Base-by-base conservation (phyloP, 2,797 vertebrate species). In the Epinephelus awoara region DNA sequence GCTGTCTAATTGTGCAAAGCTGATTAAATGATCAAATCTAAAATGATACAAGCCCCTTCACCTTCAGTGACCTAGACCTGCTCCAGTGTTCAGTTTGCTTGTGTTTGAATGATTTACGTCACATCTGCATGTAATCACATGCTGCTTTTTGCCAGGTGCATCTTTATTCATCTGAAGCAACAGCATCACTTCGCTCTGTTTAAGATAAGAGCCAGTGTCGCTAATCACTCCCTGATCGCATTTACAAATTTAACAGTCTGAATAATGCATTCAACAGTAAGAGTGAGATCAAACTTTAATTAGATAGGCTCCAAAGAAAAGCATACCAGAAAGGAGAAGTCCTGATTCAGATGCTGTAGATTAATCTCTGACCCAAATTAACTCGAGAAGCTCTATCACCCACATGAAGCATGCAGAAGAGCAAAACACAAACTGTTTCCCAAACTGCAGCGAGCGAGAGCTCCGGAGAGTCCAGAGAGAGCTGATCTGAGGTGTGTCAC, bases 21-120 rank as follows among this genome's bases (percentile, higher is more conserved):
- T 62, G 66, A 69, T 76, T 62, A 62, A 49, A 67, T 29, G 17
- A 44, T 52, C 8, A 57, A 61, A 44, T 23, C 40, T n/a, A 40
- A 40, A 63, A n/a, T 23, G 10, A 52, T 38, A 27, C 10, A 3
- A 70, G 9, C 55, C 47, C 13, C 1, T 34, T 10, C 50, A 11
- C 15, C 23, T 55, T 47, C 46, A 56, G 57, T 65, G 51, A 49
- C 27, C 27, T 6, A 23, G 55, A 23, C 56, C 21, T 2, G 34
- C 59, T 65, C 15, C 70, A 13, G 25, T 25, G 51, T 56, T 56
- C 54, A 50, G 52, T 66, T 42, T 25, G 15, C 11, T 46, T 19
- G 34, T 61, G 13, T 52, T 42, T 56, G 25, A 73, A 56, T 55
- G 25, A 23, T 56, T 34, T 38, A 38, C 23, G 34, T 44, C 17